Conservation (phyloP, 2,113 vertebrate genomes). For the Gorsachius goisagi region DNA sequence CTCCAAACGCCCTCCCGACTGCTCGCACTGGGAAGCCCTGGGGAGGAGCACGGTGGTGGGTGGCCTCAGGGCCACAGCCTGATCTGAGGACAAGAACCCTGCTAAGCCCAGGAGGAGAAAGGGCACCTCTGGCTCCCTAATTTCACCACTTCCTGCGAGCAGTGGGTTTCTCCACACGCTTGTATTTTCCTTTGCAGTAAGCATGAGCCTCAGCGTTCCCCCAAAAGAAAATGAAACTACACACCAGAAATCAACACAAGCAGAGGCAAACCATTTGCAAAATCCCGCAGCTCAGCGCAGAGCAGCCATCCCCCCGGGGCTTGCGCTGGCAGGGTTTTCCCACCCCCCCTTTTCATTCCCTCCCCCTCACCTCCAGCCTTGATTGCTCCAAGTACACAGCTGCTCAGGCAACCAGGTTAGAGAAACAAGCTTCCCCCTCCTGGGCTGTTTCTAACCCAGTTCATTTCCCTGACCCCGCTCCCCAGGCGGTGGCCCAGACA, state of each 20-base stretch:
- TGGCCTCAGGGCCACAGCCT: not conserved
- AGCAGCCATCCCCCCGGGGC: not conserved
- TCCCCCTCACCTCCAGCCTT: not conserved
- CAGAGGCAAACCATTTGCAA: not conserved
- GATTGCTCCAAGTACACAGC: not conserved
- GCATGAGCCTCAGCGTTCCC: not conserved
- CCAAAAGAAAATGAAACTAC: not conserved
- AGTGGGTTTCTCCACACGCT: not conserved
- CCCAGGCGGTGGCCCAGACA: not conserved
- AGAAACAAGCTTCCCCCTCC: not conserved
- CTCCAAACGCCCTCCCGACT: not conserved
- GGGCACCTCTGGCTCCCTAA: not conserved
- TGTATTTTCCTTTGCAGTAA: not conserved
- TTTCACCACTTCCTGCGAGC: not conserved
- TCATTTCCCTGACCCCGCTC: not conserved
- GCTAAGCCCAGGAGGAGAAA: not conserved
- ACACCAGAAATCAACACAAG: not conserved
- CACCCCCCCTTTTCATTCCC: not conserved
- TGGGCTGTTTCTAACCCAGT: not conserved
- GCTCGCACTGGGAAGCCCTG: not conserved
- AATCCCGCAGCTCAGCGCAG: not conserved
- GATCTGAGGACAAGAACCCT: not conserved
- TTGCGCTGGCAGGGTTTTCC: not conserved
- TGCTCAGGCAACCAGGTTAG: not conserved
- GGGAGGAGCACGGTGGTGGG: fast-evolving